Conservation (phyloP, 1,140 invertebrate species). For the Diabrotica undecimpunctata region DNA sequence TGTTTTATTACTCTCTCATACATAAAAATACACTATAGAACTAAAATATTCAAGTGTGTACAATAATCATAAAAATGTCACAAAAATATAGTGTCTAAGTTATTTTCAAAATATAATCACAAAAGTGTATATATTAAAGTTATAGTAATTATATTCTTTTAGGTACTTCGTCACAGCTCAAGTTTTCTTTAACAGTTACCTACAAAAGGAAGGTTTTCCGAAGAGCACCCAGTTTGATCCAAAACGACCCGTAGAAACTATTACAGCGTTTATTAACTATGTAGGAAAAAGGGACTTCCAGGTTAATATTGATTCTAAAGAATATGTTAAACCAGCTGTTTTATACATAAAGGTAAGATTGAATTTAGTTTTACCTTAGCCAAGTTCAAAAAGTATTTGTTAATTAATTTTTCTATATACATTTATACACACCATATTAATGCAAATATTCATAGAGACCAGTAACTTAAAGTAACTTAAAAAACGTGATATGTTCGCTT, state of each 20-base stretch:
- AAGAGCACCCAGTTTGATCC: conserved; percentile 67
- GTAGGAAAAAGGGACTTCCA: conserved; percentile 66
- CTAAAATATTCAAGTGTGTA: too few species aligned
- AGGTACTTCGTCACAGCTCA: conserved; percentile 67
- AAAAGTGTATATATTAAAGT: not conserved
- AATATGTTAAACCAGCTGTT: conserved; percentile 71
- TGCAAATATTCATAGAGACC: too few species aligned
- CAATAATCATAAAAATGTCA: too few species aligned
- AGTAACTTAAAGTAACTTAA: too few species aligned
- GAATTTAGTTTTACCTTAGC: not conserved
- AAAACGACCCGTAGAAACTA: conserved; percentile 63
- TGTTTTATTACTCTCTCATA: too few species aligned
- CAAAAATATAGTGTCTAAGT: too few species aligned
- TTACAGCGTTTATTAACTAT: conserved; percentile 62
- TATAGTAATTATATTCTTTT: conserved; percentile 33
- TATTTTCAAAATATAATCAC: too few species aligned
- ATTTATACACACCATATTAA: too few species aligned
- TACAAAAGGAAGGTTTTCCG: conserved; percentile 71
- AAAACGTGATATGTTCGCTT: too few species aligned
- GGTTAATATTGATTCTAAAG: conserved; percentile 65
- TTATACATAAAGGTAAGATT: conserved; percentile 59
- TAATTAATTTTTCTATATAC: too few species aligned
- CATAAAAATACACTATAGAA: too few species aligned
- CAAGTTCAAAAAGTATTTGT: too few species aligned
- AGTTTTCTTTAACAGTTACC: conserved; percentile 69